A percentile compares a stretch with the other conserved stretches of the same genome.
Conservation (phyloP, 2,113 vertebrate genomes). For the Forbesichthys papilliferus region DNA sequence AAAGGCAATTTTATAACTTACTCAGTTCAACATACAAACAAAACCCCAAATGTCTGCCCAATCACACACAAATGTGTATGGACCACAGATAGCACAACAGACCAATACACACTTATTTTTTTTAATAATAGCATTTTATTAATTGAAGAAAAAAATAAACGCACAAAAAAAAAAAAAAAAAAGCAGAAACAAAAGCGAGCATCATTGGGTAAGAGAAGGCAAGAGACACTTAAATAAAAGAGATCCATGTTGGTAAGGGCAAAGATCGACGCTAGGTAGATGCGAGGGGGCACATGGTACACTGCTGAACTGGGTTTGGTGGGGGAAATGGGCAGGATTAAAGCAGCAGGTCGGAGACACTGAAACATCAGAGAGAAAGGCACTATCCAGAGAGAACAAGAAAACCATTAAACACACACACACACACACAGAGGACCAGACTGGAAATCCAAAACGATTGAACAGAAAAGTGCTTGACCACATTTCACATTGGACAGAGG, state of each 20-base stretch:
- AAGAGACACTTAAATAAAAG: constrained; percentile 77
- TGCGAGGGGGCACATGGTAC: constrained; percentile 30
- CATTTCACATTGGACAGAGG: constrained; percentile 52
- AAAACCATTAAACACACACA: constrained; percentile 30
- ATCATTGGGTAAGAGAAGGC: constrained; percentile 74
- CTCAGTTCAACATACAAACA: too few relatives aligned
- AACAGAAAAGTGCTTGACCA: constrained; percentile 64
- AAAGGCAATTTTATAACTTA: too few relatives aligned
- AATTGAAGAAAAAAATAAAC: constrained; percentile 67
- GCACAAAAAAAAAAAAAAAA: constrained; percentile 41
- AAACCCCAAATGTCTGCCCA: too few relatives aligned
- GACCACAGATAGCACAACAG: neutral
- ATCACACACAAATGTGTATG: neutral
- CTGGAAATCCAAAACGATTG: constrained; percentile 29
- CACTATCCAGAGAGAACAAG: constrained; percentile 81
- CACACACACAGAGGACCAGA: neutral
- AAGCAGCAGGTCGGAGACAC: constrained; percentile 73
- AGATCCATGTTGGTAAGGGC: constrained; percentile 68
- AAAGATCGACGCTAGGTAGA: constrained; percentile 48
- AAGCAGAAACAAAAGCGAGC: constrained; percentile 54
- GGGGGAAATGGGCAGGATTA: constrained; percentile 19
- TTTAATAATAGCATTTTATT: constrained; percentile 81
- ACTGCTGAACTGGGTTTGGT: constrained; percentile 55
- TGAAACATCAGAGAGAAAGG: constrained; percentile 81
- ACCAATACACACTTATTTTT: constrained; percentile 28